These are phyloP conservation scores for Agriopis marginaria DNA, from an alignment of 2,888 invertebrate species.

Conservation along the genomic window DNA sequence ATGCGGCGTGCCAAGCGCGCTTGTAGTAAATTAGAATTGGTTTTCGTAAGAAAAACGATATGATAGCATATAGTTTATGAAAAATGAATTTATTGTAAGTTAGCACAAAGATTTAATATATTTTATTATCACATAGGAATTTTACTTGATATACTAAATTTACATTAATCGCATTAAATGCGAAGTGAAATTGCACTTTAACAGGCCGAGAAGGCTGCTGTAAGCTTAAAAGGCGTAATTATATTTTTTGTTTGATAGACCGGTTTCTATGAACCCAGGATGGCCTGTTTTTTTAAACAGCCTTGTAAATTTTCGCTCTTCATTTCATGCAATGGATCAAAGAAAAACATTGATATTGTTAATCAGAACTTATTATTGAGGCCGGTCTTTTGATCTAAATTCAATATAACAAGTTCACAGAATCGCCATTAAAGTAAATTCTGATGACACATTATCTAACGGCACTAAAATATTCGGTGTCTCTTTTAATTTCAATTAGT, in stretches of 20 bases:
- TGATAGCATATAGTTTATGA: conserved; percentile 82
- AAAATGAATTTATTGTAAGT: conserved; percentile 85
- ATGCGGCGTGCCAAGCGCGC: conserved; percentile 81
- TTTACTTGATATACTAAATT: conserved; percentile 83
- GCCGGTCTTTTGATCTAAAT: not conserved
- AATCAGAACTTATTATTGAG: conserved; percentile 1
- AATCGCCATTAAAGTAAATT: not conserved
- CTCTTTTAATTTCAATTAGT: not conserved
- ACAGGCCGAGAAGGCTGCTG: conserved; percentile 68
- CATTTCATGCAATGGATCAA: not conserved
- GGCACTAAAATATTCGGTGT: not conserved
- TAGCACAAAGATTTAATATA: conserved; percentile 87
- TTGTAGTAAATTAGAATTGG: conserved; percentile 72
- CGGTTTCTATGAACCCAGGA: not conserved
- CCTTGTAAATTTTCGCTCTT: too few species aligned
- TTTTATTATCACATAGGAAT: conserved; percentile 84
- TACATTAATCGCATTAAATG: conserved; percentile 81
- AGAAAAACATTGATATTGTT: not conserved
- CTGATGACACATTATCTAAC: not conserved
- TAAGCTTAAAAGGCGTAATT: conserved; percentile 65
- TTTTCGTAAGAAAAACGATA: conserved; percentile 70
- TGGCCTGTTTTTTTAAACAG: not conserved
- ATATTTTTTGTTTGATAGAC: conserved; percentile 1
- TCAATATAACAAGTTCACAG: not conserved
- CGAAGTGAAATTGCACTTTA: conserved; percentile 63